Conservation (phyloP, 1,140 invertebrate genomes). For the Radopholus similis region DNA sequence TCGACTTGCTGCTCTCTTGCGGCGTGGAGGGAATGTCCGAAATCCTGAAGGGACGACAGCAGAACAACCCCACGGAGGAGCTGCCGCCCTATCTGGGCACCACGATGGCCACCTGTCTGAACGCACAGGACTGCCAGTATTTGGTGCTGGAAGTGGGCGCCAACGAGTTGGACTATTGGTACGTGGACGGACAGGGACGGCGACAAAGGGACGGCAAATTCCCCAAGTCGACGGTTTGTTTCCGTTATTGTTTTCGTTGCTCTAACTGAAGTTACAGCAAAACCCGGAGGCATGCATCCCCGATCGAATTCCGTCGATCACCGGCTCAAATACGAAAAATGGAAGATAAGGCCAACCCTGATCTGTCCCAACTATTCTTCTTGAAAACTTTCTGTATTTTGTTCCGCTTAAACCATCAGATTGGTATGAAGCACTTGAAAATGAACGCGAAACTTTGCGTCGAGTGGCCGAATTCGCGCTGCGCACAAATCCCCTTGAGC, state of each 20-base stretch:
- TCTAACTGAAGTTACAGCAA: not conserved
- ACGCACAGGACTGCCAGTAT: not conserved
- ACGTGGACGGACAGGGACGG: not conserved
- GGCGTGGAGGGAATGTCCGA: constrained; percentile 15
- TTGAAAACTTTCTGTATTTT: no score
- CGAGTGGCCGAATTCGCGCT: no score
- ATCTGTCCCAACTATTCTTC: no score
- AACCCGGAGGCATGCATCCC: not conserved
- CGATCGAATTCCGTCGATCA: not conserved
- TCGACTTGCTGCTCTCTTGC: constrained; percentile 18
- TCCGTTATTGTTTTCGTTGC: not conserved
- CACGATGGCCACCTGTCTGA: constrained; percentile 15
- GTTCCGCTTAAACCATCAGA: no score
- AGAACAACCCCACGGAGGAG: constrained; percentile 3
- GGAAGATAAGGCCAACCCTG: no score
- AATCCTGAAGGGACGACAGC: not conserved
- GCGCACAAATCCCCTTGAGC: no score
- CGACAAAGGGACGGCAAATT: not conserved
- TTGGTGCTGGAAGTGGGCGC: not conserved
- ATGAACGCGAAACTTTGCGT: no score
- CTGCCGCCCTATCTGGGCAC: constrained; percentile 12
- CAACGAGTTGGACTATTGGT: not conserved
- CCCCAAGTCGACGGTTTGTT: not conserved
- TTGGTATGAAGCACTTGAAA: no score
- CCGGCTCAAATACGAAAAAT: not conserved